Conservation (phyloP, 2,888 invertebrate species). For the Epirrita christyi region DNA sequence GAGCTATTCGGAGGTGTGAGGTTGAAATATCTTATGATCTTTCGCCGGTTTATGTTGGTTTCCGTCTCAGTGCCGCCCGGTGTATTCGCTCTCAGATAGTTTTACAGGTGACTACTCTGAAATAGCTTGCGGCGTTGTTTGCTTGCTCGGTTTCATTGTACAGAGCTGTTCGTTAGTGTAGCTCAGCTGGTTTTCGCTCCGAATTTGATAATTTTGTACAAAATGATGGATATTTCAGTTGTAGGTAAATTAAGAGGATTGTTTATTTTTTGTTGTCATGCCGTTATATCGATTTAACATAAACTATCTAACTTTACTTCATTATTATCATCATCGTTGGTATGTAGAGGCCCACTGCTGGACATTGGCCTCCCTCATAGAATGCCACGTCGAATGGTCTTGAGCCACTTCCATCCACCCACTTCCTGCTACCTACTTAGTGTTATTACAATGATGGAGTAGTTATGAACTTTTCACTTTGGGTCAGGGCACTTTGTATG, state of each 20-base stretch:
- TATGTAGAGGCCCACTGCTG: no score
- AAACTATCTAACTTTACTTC: neutral
- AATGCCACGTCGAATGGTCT: no score
- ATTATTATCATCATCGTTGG: no score
- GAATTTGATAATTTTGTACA: slow-evolving; percentile 9
- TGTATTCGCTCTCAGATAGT: slow-evolving; percentile 35
- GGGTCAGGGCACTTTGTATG: neutral
- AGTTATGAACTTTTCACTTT: neutral
- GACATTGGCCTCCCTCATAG: no score
- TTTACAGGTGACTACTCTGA: slow-evolving; percentile 37
- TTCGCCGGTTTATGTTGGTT: slow-evolving; percentile 34
- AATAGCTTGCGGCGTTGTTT: slow-evolving; percentile 19
- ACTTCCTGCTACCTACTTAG: no score
- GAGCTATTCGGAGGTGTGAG: slow-evolving; percentile 43
- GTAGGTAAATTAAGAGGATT: neutral
- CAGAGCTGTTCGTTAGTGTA: slow-evolving; percentile 13
- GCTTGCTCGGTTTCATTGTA: slow-evolving; percentile 25
- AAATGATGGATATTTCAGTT: neutral
- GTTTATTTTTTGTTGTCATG: no score
- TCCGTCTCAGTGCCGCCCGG: slow-evolving; percentile 26
- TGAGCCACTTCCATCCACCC: no score
- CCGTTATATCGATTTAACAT: no score
- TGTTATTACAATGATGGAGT: no score
- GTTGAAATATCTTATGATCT: slow-evolving; percentile 46
- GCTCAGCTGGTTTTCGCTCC: slow-evolving; percentile 5